Evolutionary conservation across 2,113 vertebrate species (phyloP).

Genomic region (Eudyptes chrysolophus): DNA sequence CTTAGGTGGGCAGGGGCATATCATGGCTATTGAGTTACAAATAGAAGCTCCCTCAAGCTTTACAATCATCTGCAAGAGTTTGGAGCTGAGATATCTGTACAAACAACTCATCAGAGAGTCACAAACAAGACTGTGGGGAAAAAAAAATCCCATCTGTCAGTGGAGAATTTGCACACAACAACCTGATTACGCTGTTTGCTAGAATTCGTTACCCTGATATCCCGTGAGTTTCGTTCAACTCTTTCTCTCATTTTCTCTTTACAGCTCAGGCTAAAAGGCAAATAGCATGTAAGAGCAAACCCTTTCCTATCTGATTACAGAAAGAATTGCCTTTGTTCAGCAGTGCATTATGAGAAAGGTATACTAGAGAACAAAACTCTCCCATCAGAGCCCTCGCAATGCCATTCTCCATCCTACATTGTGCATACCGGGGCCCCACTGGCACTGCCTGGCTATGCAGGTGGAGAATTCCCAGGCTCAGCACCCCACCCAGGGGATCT

Average conservation of each 20-base stretch:
- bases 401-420: accelerated
- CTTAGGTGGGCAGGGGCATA: not conserved
- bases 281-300: not conserved
- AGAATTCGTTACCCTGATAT: not conserved
- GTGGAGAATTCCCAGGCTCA: not conserved
- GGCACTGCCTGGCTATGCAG: not conserved
- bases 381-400: not conserved
- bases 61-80: not conserved
- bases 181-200: not conserved
- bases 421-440: not conserved
- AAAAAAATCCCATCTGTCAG: not conserved
- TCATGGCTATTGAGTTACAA: not conserved
- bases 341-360: not conserved
- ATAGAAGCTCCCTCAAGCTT: not conserved
- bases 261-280: not conserved
- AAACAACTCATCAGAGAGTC: not conserved
- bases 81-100: accelerated
- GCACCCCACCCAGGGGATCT: not conserved
- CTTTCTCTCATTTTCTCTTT: not conserved
- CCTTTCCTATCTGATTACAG: not conserved
- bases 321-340: not conserved
- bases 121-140: not conserved
- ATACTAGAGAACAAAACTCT: not conserved
- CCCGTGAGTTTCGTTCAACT: not conserved
- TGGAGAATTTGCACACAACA: not conserved